Evolutionary conservation across 2,888 invertebrate species (phyloP).

Genomic region (Dichetophora obliterata): DNA sequence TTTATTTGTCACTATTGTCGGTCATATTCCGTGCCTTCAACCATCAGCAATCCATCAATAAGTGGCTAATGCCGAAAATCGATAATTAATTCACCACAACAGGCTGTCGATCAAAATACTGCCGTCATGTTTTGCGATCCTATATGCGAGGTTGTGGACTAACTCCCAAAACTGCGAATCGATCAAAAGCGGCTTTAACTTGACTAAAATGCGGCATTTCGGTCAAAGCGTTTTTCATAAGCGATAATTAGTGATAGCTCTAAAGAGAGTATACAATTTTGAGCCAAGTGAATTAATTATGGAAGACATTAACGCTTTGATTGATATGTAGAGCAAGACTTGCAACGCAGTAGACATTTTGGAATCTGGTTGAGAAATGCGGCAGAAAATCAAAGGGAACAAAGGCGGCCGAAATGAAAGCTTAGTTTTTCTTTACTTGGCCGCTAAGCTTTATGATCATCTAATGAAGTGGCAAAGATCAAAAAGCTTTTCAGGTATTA

Average conservation of each 20-base stretch:
- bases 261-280: neutral
- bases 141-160: neutral
- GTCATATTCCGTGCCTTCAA: neutral
- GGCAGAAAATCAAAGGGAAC: neutral
- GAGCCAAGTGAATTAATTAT: neutral
- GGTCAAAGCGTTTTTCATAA: neutral
- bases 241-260: neutral
- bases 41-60: slow-evolving; percentile 29
- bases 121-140: neutral
- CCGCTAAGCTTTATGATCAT: too few species aligned
- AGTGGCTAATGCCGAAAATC: neutral
- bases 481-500: too few species aligned
- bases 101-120: slow-evolving; percentile 23
- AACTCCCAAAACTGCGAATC: neutral
- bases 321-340: neutral
- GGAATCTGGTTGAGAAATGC: neutral
- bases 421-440: neutral
- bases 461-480: too few species aligned
- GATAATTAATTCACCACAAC: neutral
- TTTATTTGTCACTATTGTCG: neutral
- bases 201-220: neutral
- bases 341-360: neutral
- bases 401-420: neutral
- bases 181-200: slow-evolving; percentile 15
- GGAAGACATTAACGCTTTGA: neutral